Evolutionary conservation across 2,888 invertebrate species (phyloP).

Genomic region (Hydrotaea cyrtoneurina): DNA sequence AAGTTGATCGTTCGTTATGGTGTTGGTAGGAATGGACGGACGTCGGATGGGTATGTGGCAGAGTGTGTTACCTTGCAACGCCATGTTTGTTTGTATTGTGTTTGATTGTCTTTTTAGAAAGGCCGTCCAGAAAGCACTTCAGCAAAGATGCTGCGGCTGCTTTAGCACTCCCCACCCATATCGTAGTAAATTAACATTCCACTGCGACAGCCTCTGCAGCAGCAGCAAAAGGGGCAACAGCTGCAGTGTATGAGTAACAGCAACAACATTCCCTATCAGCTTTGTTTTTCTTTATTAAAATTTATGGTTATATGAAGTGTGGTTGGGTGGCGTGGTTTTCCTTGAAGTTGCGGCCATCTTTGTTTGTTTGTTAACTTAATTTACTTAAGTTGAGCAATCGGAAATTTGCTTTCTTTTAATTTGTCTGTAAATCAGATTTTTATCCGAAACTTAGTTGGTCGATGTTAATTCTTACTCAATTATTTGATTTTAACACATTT

Average conservation of each 20-base stretch:
- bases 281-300: not conserved
- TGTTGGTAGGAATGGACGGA: not conserved
- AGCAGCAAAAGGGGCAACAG: not conserved
- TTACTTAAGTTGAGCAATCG: not conserved
- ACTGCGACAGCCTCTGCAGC: not conserved
- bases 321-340: too few relatives aligned
- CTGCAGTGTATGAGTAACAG: not conserved
- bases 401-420: not conserved
- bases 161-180: not conserved
- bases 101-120: conserved; percentile 49
- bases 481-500: conserved; percentile 32
- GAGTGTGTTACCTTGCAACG: conserved; percentile 38
- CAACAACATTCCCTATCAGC: not conserved
- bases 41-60: not conserved
- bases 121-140: not conserved
- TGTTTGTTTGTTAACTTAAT: conserved; percentile 22
- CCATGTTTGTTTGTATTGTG: conserved; percentile 56
- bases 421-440: not conserved
- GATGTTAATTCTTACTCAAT: conserved; percentile 10
- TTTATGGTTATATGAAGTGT: not conserved
- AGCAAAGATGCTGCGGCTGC: conserved; percentile 2
- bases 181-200: not conserved
- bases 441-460: not conserved
- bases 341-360: not conserved
- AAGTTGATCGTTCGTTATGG: conserved; percentile 44